Conservation (phyloP, 2,113 vertebrate genomes). For the Sclerurus mexicanus region DNA sequence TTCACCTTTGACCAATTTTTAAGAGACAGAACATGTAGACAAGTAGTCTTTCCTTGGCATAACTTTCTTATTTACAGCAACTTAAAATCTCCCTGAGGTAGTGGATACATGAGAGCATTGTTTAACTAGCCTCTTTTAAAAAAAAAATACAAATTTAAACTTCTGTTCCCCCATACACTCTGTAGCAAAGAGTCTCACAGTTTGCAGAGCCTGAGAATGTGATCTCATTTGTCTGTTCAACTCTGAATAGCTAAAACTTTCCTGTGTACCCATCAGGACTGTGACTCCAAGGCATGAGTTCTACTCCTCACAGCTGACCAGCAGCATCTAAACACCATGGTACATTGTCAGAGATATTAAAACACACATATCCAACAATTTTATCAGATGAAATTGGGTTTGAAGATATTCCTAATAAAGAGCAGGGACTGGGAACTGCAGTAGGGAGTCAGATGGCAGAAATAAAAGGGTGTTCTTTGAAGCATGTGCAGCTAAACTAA, state of each 20-base stretch:
- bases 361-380: neutral
- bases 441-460: neutral
- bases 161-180: neutral
- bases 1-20: neutral
- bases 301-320: neutral
- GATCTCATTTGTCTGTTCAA: neutral
- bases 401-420: neutral
- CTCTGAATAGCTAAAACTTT: neutral
- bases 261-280: neutral
- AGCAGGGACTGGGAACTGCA: neutral
- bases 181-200: neutral
- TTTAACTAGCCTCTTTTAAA: neutral
- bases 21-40: neutral
- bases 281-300: neutral
- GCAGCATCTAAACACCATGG: neutral
- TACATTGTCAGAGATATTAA: neutral
- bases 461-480: neutral
- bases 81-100: constrained; percentile 59
- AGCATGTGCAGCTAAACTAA: neutral
- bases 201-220: neutral
- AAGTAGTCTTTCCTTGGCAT: neutral
- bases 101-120: neutral
- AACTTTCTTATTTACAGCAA: constrained; percentile 26
- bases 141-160: neutral
- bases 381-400: neutral